Evolutionary conservation across 2,797 vertebrate species (phyloP), one percentile per base, ranked within the genome.

Genomic region (Ispidina picta): DNA sequence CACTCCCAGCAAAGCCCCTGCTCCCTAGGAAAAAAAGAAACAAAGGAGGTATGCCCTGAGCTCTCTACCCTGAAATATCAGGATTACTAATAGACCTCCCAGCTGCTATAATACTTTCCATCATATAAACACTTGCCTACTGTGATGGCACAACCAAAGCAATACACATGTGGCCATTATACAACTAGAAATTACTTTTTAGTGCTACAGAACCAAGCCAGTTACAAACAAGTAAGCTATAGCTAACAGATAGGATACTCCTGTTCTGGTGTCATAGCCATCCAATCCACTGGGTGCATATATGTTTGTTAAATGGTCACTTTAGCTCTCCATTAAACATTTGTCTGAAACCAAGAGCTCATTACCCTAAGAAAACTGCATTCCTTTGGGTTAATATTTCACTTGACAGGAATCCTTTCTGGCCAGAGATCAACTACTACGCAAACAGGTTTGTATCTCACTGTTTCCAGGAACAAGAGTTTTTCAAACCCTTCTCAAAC

Each of bases 301-400:
- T 48, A 88, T 92, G 86, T 94, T 95, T 95, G 83, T 73, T 65
- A 90, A 92, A 83, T 85, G 66, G 90, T 87, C 83, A 88, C 59
- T 88, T 91, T 94, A 96, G 66, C 76, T 58, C 77, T 83, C 35
- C 54, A 39, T 79, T 93, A 69, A 71, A 85, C 63, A 44, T 71
- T 89, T 66, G 68, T 64, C 87, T 78, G 79, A 91, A 93, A 81
- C 80, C 74, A 95, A 68, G 68, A 86, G 44, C 82, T 79, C 85
- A 78, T 65, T 95, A 58, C 63, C 74, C 62, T 81, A 77, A 85
- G 87, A 94, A 77, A 94, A 89, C 62, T 59, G 71, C 93, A 95
- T 95, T 93, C 83, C 92, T 94, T 82, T 82, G 46, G 63, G 92
- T 95, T 96, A 96, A 97, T 97, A 92, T 95, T 97, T 97, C 80